Evolutionary conservation across 1,140 invertebrate species (phyloP), one percentile per base, ranked within the genome.

Genomic region (Trachymyrmex septentrionalis): DNA sequence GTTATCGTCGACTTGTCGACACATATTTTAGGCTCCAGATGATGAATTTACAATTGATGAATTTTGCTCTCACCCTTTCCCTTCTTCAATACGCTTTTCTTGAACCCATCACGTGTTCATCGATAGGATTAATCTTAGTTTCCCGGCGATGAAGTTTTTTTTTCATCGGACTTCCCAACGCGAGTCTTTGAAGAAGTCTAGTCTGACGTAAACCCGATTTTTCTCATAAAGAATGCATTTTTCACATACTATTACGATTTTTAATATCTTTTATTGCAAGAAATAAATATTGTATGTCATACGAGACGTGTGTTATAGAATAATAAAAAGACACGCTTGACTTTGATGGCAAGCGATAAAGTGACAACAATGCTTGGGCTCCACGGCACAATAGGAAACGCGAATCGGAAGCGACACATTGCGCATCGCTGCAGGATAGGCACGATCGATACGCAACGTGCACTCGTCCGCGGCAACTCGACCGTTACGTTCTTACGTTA

Each of bases 401-500:
- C 59, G 55, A 84, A 50, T 87, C 69, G 82, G 84, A 88, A 80
- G 81, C 78, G 67, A 82, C 24, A 73, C 84, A 59, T 67, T 59
- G 57, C 38, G 59, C 53, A 86, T 57, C 57, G 86, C 64, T 78
- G 87, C 73, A 48, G 84, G 63, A 81, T 57, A 86, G 27, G 71
- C 6, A 34, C 64, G 24, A 84, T 84, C 86, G 92, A 94, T 88
- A 92, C 91, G 93, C 87, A 77, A 55, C 69, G 19, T 93, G 92
- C 86, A 86, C 86, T 92, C 85, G 89, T 87, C 89, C 89, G 87
- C 80, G 87, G 86, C 90, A 92, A 93, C 87, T 92, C 93, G 92
- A 94, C 94, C 93, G 94, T 94, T 95, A 95, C 92, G 86, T 89
- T 92, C 88, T 90, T 90, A 88, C 90, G 90, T 92, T 90, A 80